Evolutionary conservation across 2,888 invertebrate species (phyloP).

Genomic region (Synergus itoensis): DNA sequence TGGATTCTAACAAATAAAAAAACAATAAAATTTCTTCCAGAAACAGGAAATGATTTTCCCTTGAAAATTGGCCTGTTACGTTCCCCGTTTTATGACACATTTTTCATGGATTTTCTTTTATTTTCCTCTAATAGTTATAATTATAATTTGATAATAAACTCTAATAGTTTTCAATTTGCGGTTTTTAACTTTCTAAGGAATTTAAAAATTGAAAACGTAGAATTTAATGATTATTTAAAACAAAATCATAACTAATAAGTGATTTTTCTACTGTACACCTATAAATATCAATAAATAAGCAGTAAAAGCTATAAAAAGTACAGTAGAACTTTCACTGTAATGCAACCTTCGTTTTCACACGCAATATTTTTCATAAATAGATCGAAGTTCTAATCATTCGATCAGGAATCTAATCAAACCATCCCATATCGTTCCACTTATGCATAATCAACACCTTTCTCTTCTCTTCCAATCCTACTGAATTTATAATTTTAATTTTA

Average conservation of each 20-base stretch:
- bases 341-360: neutral
- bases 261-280: neutral
- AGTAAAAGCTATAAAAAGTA: no score
- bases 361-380: neutral
- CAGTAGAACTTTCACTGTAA: neutral
- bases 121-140: neutral
- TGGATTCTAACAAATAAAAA: neutral
- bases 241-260: neutral
- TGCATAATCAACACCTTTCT: neutral
- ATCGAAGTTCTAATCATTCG: neutral
- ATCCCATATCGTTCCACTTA: neutral
- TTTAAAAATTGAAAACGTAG: no score
- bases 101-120: neutral
- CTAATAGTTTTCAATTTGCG: neutral
- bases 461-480: neutral
- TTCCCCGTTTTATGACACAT: neutral
- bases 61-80: neutral
- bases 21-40: neutral
- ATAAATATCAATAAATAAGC: no score
- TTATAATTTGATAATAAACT: neutral
- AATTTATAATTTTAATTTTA: neutral
- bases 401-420: neutral
- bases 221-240: neutral
- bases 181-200: neutral
- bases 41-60: no score